Conservation (phyloP, 2,113 vertebrate genomes). For the Chlorodrepanis virens region DNA sequence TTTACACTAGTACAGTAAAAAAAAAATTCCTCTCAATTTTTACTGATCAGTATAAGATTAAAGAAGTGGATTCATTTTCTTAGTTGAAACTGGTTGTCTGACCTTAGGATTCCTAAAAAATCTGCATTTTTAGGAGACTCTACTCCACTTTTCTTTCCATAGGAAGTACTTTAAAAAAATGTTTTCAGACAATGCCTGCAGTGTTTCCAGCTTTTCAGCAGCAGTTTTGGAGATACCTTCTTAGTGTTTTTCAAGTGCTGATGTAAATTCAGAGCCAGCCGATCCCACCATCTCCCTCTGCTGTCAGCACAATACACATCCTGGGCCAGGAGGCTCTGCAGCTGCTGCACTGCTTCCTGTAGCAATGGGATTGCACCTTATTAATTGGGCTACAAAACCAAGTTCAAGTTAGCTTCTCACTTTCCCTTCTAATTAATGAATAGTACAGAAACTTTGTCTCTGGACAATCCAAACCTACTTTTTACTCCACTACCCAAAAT, state of each 20-base stretch:
- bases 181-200: background rate
- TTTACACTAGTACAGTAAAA: background rate
- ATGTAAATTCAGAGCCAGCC: slow-evolving; percentile 91
- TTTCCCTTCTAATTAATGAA: background rate
- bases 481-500: background rate
- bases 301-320: slow-evolving; percentile 85
- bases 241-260: slow-evolving; percentile 87
- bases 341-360: slow-evolving; percentile 86
- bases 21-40: background rate
- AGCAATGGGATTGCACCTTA: background rate
- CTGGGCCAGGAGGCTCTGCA: slow-evolving; percentile 83
- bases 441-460: background rate
- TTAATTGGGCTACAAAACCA: background rate
- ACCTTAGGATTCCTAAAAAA: background rate
- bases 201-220: background rate
- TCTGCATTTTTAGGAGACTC: background rate
- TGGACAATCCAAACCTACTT: background rate
- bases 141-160: background rate
- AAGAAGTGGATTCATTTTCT: background rate
- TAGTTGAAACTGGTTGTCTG: background rate
- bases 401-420: background rate
- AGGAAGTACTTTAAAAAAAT: background rate
- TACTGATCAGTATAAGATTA: background rate
- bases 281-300: slow-evolving; percentile 96
- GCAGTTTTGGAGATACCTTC: slow-evolving; percentile 65